Conservation (phyloP, 1,140 invertebrate species). For the Planococcus citri region DNA sequence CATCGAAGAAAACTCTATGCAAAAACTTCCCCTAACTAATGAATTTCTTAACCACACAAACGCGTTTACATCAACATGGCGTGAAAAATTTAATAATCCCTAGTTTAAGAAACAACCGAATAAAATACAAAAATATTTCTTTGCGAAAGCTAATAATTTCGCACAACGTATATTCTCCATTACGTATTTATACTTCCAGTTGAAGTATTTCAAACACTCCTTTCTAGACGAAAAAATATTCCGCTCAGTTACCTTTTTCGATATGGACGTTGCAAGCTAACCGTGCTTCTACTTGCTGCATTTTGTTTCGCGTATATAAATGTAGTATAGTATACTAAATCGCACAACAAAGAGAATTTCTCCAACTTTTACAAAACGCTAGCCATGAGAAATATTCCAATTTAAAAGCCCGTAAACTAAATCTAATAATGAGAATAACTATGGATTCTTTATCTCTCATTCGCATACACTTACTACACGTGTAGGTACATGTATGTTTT, state of each 20-base stretch:
- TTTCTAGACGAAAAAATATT: slow-evolving; percentile 10
- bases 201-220: not conserved
- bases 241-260: slow-evolving; percentile 14
- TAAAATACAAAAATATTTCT: slow-evolving; percentile 2
- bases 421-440: slow-evolving; percentile 2
- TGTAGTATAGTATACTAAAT: not conserved
- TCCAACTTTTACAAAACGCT: not conserved
- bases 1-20: too few species aligned
- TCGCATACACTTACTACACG: too few species aligned
- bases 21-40: too few species aligned
- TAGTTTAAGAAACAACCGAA: not conserved
- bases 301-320: slow-evolving; percentile 8
- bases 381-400: not conserved
- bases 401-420: not conserved
- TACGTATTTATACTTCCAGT: not conserved
- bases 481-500: too few species aligned
- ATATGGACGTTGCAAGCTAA: not conserved
- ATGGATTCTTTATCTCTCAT: not conserved
- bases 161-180: not conserved
- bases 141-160: not conserved
- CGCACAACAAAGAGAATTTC: not conserved
- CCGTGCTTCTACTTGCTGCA: too few species aligned
- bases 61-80: too few species aligned
- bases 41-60: too few species aligned
- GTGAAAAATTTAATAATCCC: not conserved